A percentile compares a stretch with the other conserved stretches of the same genome.
phyloP scores from a whole-genome alignment of 2,888 invertebrate species.

The Chalcis sispes region DNA sequence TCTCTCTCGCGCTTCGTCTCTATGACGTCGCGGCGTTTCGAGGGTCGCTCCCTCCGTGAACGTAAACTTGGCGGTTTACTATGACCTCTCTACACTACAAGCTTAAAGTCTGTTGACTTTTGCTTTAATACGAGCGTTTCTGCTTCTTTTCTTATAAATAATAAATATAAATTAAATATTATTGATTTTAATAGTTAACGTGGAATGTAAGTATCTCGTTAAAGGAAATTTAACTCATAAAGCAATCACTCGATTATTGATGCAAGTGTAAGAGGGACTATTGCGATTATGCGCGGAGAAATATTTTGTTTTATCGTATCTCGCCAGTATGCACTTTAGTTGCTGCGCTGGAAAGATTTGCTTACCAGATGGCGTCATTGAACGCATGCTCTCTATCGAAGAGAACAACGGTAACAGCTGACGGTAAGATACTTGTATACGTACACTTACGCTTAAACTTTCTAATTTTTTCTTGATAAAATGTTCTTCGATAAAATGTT shows the following conservation, averaged over 20 bases:
- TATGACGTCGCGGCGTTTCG: neutral
- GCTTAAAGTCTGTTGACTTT: too few species aligned
- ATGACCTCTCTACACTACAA: neutral
- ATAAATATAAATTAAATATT: too few species aligned
- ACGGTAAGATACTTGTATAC: conserved; percentile 22
- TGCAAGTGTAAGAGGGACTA: neutral
- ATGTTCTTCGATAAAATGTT: too few species aligned
- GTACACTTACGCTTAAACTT: too few species aligned
- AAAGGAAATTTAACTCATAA: neutral
- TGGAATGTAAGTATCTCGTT: neutral
- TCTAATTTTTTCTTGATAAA: too few species aligned
- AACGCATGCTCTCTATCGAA: too few species aligned
- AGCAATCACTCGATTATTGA: neutral
- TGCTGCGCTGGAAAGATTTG: neutral
- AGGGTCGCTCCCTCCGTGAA: neutral
- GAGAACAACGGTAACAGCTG: conserved; percentile 4
- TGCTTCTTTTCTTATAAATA: too few species aligned
- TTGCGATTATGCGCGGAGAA: neutral
- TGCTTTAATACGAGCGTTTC: too few species aligned
- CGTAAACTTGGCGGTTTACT: too few species aligned
- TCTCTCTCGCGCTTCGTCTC: neutral
- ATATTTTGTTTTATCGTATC: neutral
- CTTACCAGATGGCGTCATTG: conserved; percentile 14
- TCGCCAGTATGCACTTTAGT: neutral
- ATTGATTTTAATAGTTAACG: neutral